Percentiles rank a stretch among this genome's conserved stretches.
Conservation (phyloP, 2,113 vertebrate species). For the Gambusia holbrooki region DNA sequence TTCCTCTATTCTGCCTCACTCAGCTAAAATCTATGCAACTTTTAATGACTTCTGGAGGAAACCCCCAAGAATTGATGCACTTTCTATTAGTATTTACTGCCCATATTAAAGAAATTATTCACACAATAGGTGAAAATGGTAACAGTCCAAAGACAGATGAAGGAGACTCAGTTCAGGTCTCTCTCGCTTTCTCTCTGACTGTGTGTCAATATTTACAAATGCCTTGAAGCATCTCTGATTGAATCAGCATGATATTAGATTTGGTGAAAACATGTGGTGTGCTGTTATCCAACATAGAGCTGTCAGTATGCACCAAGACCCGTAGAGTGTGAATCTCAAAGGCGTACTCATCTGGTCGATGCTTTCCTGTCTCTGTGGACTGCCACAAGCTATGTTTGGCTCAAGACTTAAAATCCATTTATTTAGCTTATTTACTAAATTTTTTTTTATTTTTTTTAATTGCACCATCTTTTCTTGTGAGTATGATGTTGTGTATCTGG, state of each 20-base stretch:
- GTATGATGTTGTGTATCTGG: background rate
- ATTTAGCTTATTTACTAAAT: too few relatives aligned
- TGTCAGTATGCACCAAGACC: conserved; percentile 50
- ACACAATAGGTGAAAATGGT: background rate
- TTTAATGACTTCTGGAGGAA: too few relatives aligned
- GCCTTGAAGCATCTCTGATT: conserved; percentile 64
- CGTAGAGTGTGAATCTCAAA: conserved; percentile 58
- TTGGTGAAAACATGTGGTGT: conserved; percentile 63
- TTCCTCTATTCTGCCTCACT: background rate
- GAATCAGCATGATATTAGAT: conserved; percentile 66
- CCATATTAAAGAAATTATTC: background rate
- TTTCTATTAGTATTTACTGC: background rate
- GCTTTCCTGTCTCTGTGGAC: conserved; percentile 36
- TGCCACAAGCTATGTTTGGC: conserved; percentile 21
- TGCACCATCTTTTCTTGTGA: conserved; percentile 4
- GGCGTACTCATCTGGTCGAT: conserved; percentile 30
- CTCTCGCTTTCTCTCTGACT: conserved; percentile 6
- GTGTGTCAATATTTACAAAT: conserved; percentile 49
- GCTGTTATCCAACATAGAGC: conserved; percentile 65
- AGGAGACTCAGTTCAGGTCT: background rate
- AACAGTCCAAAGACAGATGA: background rate
- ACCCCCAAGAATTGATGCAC: background rate
- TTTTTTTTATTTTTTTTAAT: background rate
- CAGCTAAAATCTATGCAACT: background rate
- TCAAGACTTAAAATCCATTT: background rate